Conservation (phyloP, 2,888 invertebrate genomes). For the Empis livida region DNA sequence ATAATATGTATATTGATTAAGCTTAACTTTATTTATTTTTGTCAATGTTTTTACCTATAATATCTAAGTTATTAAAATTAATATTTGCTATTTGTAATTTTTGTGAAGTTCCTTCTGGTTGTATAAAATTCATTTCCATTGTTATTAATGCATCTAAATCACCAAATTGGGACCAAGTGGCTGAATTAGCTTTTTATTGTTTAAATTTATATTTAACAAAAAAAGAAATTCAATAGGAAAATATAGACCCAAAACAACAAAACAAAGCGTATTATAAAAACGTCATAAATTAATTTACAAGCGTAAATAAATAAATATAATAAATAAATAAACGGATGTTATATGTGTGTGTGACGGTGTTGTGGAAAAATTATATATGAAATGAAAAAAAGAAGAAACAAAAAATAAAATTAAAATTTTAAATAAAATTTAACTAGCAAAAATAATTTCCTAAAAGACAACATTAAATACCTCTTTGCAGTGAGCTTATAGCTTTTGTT, state of each 20-base stretch:
- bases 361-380: background rate
- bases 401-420: background rate
- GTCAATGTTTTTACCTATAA: constrained; percentile 58
- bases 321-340: background rate
- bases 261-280: too few relatives aligned
- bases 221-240: constrained; percentile 11
- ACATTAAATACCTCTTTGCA: constrained; percentile 26
- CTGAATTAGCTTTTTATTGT: constrained; percentile 17
- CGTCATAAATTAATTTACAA: background rate
- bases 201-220: constrained; percentile 12
- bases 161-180: constrained; percentile 21
- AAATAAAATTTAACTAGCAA: background rate
- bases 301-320: constrained; percentile 6
- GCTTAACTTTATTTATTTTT: too few relatives aligned
- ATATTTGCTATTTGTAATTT: constrained; percentile 66
- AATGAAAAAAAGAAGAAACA: background rate
- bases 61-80: constrained; percentile 86
- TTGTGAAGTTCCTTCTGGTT: constrained; percentile 27
- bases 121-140: constrained; percentile 67
- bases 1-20: constrained; percentile 5
- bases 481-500: constrained; percentile 41
- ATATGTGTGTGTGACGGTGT: too few relatives aligned
- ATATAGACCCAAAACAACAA: too few relatives aligned
- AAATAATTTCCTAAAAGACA: background rate
- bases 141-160: constrained; percentile 63